phyloP scores from a whole-genome alignment of 2,797 vertebrate genomes.

The Pogonophryne albipinna region DNA sequence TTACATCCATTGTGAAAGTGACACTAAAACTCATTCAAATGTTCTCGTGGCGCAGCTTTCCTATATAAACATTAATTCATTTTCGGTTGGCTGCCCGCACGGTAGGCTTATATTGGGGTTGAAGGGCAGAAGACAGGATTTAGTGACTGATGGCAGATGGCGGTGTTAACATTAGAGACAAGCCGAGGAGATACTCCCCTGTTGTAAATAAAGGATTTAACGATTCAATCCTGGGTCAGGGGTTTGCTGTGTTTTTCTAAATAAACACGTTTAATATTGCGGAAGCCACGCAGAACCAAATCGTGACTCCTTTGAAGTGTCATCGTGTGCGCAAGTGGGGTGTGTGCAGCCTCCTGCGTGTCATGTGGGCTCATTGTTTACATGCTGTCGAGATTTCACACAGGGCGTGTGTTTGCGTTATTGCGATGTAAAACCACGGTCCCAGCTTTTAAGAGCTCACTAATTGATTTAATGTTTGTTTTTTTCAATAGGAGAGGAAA shows the following conservation, averaged over 20 bases:
- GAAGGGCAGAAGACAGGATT: conserved; percentile 61
- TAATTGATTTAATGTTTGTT: neutral
- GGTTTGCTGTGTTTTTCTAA: conserved; percentile 1
- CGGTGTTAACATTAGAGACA: conserved; percentile 52
- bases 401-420: conserved; percentile 51
- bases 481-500: neutral
- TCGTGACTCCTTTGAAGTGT: conserved; percentile 77
- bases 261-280: conserved; percentile 3
- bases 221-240: conserved; percentile 5
- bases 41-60: conserved; percentile 15
- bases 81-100: conserved; percentile 41
- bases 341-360: conserved; percentile 68
- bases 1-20: conserved; percentile 47
- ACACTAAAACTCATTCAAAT: conserved; percentile 40
- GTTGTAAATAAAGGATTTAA: conserved; percentile 49
- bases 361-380: conserved; percentile 85
- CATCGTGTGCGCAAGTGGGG: conserved; percentile 65
- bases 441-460: neutral
- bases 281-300: conserved; percentile 49
- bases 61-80: neutral
- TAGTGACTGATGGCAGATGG: conserved; percentile 75
- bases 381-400: conserved; percentile 74
- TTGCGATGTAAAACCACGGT: neutral
- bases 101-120: conserved; percentile 36
- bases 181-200: conserved; percentile 50